These are phyloP conservation scores for Theocolax elegans DNA, from an alignment of 1,140 invertebrate genomes.

Conservation along the genomic window DNA sequence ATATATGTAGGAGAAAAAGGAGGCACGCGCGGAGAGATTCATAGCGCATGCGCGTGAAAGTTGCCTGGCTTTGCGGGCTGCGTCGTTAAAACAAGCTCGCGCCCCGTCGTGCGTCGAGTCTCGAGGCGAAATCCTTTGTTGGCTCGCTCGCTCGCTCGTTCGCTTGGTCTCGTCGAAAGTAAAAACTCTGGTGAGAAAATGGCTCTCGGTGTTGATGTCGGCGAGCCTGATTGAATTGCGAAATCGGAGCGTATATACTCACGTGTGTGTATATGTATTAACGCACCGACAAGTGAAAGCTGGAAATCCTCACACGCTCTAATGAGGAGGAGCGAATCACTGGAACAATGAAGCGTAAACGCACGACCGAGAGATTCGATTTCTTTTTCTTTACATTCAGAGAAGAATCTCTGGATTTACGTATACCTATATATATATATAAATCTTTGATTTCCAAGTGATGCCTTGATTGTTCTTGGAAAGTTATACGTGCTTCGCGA, in stretches of 20 bases:
- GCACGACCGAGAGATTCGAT: neutral
- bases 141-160: neutral
- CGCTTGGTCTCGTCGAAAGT: neutral
- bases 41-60: constrained; percentile 55
- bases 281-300: neutral
- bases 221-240: constrained; percentile 22
- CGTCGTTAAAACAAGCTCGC: neutral
- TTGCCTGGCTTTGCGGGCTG: no score
- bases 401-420: neutral
- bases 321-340: neutral
- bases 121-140: neutral
- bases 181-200: no score
- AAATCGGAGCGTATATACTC: neutral
- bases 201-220: no score
- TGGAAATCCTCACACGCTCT: constrained; percentile 5
- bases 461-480: constrained; percentile 13
- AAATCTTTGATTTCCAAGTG: constrained; percentile 23
- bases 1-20: constrained; percentile 32
- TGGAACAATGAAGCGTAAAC: neutral
- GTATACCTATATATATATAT: no score
- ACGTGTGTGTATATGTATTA: neutral
- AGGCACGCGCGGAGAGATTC: constrained; percentile 53
- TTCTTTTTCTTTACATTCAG: neutral
- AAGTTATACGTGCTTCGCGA: neutral
- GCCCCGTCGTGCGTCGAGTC: neutral